Percentiles rank a stretch among this genome's conserved stretches.
These are phyloP conservation scores for Chiloscyllium plagiosum DNA, from an alignment of 2,113 vertebrate species.

Conservation along the genomic window DNA sequence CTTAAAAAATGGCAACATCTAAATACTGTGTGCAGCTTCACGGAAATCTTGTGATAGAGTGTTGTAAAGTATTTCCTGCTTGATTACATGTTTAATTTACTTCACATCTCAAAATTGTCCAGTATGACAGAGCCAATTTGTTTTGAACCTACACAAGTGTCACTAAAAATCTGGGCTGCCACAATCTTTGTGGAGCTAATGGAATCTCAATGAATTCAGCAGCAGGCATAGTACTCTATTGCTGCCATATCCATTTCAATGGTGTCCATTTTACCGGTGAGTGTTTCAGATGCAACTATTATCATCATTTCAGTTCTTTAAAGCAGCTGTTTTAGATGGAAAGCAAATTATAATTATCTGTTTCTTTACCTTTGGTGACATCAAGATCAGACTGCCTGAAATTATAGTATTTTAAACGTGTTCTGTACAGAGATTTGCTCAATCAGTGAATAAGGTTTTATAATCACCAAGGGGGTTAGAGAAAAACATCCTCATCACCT, in stretches of 20 bases:
- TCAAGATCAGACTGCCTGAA: slow-evolving; percentile 47
- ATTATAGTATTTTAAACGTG: slow-evolving; percentile 58
- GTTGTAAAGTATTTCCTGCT: slow-evolving; percentile 45
- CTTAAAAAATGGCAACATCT: slow-evolving; percentile 46
- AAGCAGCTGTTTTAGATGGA: slow-evolving; percentile 39
- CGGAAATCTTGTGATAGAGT: slow-evolving; percentile 33
- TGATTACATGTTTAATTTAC: slow-evolving; percentile 66
- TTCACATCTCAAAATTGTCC: slow-evolving; percentile 55
- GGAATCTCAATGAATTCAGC: slow-evolving; percentile 60
- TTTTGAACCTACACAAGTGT: slow-evolving; percentile 55
- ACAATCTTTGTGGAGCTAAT: slow-evolving; percentile 47
- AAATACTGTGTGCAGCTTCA: slow-evolving; percentile 28
- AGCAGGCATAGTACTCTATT: slow-evolving; percentile 46
- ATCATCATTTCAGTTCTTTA: slow-evolving; percentile 55
- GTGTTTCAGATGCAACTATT: slow-evolving; percentile 50
- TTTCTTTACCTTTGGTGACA: slow-evolving; percentile 54
- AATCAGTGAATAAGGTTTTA: slow-evolving; percentile 20
- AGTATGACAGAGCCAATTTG: slow-evolving; percentile 65
- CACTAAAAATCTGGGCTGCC: slow-evolving; percentile 49
- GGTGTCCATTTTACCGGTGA: slow-evolving; percentile 48
- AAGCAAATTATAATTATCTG: slow-evolving; percentile 51
- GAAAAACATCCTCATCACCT: neutral
- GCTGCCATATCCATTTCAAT: slow-evolving; percentile 55
- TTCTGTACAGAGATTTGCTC: slow-evolving; percentile 48
- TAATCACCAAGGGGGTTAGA: neutral